Percentiles rank a stretch among this genome's conserved stretches.
Conservation (phyloP, 2,888 invertebrate species). For the Laspeyria flexula region DNA sequence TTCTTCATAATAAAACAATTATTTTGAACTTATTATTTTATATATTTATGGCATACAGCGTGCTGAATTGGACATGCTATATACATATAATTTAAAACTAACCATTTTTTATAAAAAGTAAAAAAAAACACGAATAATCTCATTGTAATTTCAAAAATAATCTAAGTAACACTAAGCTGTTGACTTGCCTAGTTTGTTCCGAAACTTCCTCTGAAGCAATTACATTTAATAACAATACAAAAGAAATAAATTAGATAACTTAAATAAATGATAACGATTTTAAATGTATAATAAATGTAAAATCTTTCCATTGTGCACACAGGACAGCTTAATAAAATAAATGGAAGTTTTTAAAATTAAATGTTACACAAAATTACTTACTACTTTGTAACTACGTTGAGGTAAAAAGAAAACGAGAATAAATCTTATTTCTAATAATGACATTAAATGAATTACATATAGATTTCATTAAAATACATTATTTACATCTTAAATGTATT, state of each 20-base stretch:
- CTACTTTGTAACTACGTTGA: conserved; percentile 65
- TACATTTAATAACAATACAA: conserved; percentile 63
- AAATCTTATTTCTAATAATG: conserved; percentile 65
- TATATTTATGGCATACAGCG: conserved; percentile 59
- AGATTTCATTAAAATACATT: conserved; percentile 67
- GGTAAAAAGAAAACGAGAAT: conserved; percentile 74
- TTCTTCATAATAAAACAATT: conserved; percentile 56
- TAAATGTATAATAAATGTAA: conserved; percentile 51
- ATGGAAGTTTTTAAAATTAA: conserved; percentile 44
- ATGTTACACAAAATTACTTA: conserved; percentile 43
- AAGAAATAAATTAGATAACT: conserved; percentile 66
- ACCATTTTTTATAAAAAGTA: conserved; percentile 71
- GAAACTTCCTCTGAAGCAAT: conserved; percentile 44
- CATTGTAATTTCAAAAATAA: conserved; percentile 80
- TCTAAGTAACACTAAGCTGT: conserved; percentile 57
- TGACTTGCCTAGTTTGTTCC: conserved; percentile 55
- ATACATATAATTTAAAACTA: conserved; percentile 61
- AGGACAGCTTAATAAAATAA: conserved; percentile 59
- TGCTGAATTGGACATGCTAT: conserved; percentile 46
- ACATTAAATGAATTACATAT: conserved; percentile 71
- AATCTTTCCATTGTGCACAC: conserved; percentile 65
- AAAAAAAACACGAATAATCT: conserved; percentile 80
- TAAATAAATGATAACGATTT: conserved; percentile 60
- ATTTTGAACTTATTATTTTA: conserved; percentile 69
- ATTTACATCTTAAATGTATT: conserved; percentile 73